A percentile compares a stretch with the other conserved stretches of the same genome.
phyloP scores from a whole-genome alignment of 2,888 invertebrate genomes.

The Arrhopalites spinosus region DNA sequence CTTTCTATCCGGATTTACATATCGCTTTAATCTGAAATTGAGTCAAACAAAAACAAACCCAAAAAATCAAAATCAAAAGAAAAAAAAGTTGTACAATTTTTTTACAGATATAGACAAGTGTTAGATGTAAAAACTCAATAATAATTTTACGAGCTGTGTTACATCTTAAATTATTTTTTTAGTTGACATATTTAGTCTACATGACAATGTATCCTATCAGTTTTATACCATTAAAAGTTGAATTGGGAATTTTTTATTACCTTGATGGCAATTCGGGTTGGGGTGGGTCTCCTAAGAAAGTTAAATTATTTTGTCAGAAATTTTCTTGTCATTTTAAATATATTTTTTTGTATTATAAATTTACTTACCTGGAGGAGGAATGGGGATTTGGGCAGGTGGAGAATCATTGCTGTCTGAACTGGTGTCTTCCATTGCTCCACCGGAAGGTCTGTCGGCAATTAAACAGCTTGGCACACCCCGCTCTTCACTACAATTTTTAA shows the following conservation, averaged over 20 bases:
- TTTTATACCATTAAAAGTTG: too few relatives aligned
- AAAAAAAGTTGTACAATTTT: background rate
- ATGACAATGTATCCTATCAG: too few relatives aligned
- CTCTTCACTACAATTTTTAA: slow-evolving; percentile 42
- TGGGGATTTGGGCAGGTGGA: slow-evolving; percentile 41
- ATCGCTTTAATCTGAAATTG: slow-evolving; percentile 38
- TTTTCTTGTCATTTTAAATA: too few relatives aligned
- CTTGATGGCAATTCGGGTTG: slow-evolving; percentile 54
- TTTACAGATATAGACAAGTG: too few relatives aligned
- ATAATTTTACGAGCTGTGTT: too few relatives aligned
- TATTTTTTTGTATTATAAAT: too few relatives aligned
- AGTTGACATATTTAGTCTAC: too few relatives aligned
- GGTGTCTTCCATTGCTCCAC: slow-evolving; percentile 46
- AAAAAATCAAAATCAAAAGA: background rate
- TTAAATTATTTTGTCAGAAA: too few relatives aligned
- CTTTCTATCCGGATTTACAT: slow-evolving; percentile 32
- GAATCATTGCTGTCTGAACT: slow-evolving; percentile 51
- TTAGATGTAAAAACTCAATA: too few relatives aligned
- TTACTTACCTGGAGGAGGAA: slow-evolving; percentile 46
- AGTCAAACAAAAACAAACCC: background rate
- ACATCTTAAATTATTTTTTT: too few relatives aligned
- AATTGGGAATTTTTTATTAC: too few relatives aligned
- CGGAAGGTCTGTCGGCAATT: slow-evolving; percentile 50
- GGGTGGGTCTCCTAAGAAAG: slow-evolving; percentile 52
- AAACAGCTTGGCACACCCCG: slow-evolving; percentile 54